Evolutionary conservation across 2,888 invertebrate species (phyloP), one percentile per base, ranked within the genome.

Genomic region (Catotricha subobsoleta): DNA sequence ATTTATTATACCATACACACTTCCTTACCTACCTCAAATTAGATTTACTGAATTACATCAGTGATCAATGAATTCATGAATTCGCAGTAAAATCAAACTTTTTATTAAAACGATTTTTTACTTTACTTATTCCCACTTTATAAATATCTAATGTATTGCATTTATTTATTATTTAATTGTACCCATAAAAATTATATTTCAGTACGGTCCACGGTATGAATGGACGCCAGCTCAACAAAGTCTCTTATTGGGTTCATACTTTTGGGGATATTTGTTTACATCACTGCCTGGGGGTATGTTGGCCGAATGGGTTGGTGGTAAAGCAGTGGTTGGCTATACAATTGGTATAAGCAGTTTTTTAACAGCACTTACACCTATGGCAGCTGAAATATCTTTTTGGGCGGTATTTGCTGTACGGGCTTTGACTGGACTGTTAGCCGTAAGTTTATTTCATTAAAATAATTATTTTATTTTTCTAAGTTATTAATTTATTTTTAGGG

Each of bases 181-280:
- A 28, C 28, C n/a, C n/a, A n/a, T 28, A n/a, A 28, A 28, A 29
- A 8, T 29, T 25, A 37, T 28, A 27, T 52, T 55, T 4, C 42
- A 69, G 69, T 64, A 63, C 48, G 68, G 67, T 2, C 55, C 53
- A 0, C 62, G 67, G 3, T 70, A 66, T 45, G 54, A 64, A 43
- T 79, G 79, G 79, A 65, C 67, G 16, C 55, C 65, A 21, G 65
- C 68, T 36, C 67, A 73, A 48, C 77, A 79, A 56, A 75, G 74
- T 1, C 52, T 71, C 25, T 68, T 79, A 9, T 56, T 79, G 20
- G 76, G 76, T 1, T 66, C 76, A 0, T 79, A 74, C 50, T 79
- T 77, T 53, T 78, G 76, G 71, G 75, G 76, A 25, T 78, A 77
- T 48, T 70, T 74, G 13, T 49, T 75, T 21, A 74, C 76, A 23